Conservation (phyloP, 2,888 invertebrate genomes). For the Hypena proboscidalis region DNA sequence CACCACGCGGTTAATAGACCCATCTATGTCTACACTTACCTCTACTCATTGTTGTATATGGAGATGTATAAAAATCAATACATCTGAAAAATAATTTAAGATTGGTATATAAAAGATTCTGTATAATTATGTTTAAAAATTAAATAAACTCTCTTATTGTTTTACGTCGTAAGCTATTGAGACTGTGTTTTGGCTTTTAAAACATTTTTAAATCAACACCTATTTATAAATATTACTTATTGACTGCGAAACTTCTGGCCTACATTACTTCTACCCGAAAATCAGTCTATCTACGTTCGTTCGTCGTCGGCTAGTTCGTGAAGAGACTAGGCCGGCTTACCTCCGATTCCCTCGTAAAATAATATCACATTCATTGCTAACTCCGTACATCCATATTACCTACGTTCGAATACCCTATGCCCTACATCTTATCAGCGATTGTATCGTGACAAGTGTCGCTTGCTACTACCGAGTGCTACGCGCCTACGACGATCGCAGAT, state of each 20-base stretch:
- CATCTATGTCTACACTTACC: conserved; percentile 82
- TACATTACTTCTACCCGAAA: conserved; percentile 81
- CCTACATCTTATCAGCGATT: conserved; percentile 31
- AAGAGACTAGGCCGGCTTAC: conserved; percentile 55
- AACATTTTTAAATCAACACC: conserved; percentile 72
- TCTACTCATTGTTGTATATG: conserved; percentile 82
- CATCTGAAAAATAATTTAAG: conserved; percentile 84
- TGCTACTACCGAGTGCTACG: too few relatives aligned
- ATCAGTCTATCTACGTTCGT: conserved; percentile 81
- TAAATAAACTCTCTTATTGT: conserved; percentile 83
- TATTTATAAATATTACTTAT: conserved; percentile 70
- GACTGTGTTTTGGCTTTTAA: conserved; percentile 78
- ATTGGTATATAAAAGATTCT: conserved; percentile 82
- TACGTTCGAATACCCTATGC: conserved; percentile 47
- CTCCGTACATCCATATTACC: conserved; percentile 51
- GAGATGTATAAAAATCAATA: conserved; percentile 84
- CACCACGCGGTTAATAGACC: conserved; percentile 85
- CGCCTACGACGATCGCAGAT: too few relatives aligned
- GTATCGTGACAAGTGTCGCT: conserved; percentile 21
- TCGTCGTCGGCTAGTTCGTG: conserved; percentile 70
- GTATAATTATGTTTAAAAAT: conserved; percentile 82
- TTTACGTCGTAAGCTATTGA: conserved; percentile 78
- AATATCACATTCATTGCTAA: conserved; percentile 81
- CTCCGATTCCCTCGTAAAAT: conserved; percentile 69
- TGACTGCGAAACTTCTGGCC: conserved; percentile 78